A percentile compares a stretch with the other conserved stretches of the same genome.
phyloP scores from a whole-genome alignment of 2,113 vertebrate species.

The Oncorhynchus mykiss region DNA sequence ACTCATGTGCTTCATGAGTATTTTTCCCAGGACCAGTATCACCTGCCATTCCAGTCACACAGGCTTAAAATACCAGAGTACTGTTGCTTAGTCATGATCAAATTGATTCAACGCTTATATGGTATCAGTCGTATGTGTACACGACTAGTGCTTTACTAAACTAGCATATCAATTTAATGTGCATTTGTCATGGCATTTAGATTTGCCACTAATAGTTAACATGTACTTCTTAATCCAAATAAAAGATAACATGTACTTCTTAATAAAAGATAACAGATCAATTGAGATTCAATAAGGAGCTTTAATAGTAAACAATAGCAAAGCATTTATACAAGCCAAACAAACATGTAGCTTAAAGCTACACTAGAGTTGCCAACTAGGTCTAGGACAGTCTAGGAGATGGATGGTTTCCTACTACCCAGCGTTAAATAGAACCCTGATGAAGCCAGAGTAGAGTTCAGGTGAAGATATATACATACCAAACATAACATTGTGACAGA shows the following conservation, averaged over 20 bases:
- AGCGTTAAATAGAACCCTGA: constrained; percentile 58
- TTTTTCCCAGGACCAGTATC: too few species aligned
- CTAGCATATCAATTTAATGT: too few species aligned
- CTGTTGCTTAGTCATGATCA: too few species aligned
- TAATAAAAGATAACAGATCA: background rate
- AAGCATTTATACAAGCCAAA: constrained; percentile 61
- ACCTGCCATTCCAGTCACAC: too few species aligned
- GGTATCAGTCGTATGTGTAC: too few species aligned
- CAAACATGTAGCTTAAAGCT: constrained; percentile 6
- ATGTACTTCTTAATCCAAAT: background rate
- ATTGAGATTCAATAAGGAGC: constrained; percentile 29
- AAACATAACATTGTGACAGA: constrained; percentile 33
- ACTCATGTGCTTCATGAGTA: too few species aligned
- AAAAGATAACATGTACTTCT: background rate
- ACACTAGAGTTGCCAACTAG: background rate
- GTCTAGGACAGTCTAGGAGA: background rate
- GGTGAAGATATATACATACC: constrained; percentile 62
- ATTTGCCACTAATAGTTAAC: background rate
- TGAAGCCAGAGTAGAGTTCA: constrained; percentile 27
- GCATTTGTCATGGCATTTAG: background rate
- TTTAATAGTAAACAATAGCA: constrained; percentile 70
- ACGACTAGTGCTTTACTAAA: too few species aligned
- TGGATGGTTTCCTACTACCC: constrained; percentile 11
- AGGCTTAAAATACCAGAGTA: too few species aligned
- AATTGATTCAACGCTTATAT: too few species aligned